Evolutionary conservation across 2,797 vertebrate genomes (phyloP).

Genomic region (Spondyliosoma cantharus): DNA sequence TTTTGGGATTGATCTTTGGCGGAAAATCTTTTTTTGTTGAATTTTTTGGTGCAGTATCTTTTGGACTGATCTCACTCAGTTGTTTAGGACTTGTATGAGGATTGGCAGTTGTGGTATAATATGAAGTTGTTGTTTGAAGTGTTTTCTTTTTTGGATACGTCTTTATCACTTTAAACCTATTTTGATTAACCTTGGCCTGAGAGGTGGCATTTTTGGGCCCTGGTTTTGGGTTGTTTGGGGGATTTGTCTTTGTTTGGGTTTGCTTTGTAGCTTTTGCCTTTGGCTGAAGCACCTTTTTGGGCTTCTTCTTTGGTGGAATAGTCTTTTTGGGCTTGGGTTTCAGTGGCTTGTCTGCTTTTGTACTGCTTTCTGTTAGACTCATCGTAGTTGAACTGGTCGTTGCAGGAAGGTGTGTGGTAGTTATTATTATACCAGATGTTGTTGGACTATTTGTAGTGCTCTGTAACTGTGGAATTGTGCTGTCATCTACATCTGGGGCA

Average conservation of each 20-base stretch:
- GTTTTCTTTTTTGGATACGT: conserved; percentile 50
- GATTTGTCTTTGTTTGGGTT: conserved; percentile 44
- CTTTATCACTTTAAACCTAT: conserved; percentile 43
- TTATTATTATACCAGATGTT: conserved; percentile 26
- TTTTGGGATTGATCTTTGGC: conserved; percentile 39
- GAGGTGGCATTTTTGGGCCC: conserved; percentile 39
- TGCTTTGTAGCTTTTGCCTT: conserved; percentile 55
- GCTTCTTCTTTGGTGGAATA: conserved; percentile 32
- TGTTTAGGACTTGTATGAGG: conserved; percentile 35
- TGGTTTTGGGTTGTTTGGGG: conserved; percentile 49
- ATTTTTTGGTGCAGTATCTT: conserved; percentile 16
- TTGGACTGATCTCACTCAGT: background rate
- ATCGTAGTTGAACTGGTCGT: conserved; percentile 23
- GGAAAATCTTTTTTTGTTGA: conserved; percentile 4
- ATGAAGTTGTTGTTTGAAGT: conserved; percentile 7
- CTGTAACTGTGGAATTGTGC: conserved; percentile 30
- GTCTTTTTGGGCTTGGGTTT: conserved; percentile 61
- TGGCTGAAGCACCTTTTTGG: conserved; percentile 38
- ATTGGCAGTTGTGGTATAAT: conserved; percentile 33
- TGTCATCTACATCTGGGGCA: conserved; percentile 33
- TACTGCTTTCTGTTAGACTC: conserved; percentile 5
- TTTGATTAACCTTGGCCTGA: conserved; percentile 44
- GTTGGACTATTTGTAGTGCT: conserved; percentile 38
- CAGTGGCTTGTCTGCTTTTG: background rate
- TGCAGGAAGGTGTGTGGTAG: conserved; percentile 8